Conservation (phyloP, 2,113 vertebrate genomes). For the Pyrgilauda ruficollis region DNA sequence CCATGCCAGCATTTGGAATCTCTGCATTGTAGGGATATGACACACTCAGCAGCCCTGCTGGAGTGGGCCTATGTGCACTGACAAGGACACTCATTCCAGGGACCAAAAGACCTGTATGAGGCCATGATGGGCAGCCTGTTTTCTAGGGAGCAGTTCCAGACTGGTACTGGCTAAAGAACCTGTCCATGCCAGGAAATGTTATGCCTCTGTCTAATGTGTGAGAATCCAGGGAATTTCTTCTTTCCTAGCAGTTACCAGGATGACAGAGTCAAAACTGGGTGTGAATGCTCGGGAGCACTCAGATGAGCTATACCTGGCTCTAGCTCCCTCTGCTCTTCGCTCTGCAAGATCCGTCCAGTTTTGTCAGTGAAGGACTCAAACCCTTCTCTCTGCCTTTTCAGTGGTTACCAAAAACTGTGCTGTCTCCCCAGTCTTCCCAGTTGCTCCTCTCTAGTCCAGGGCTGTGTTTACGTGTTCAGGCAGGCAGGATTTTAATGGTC, state of each 20-base stretch:
- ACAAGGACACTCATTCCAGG: not conserved
- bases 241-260: not conserved
- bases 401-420: not conserved
- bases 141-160: not conserved
- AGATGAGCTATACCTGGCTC: not conserved
- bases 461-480: not conserved
- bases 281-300: not conserved
- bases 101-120: not conserved
- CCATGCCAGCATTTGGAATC: not conserved
- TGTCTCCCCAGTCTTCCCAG: not conserved
- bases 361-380: not conserved
- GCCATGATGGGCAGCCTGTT: not conserved
- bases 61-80: rapidly evolving
- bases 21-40: rapidly evolving
- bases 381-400: not conserved
- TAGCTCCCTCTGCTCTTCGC: not conserved
- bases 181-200: not conserved
- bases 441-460: not conserved
- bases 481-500: not conserved
- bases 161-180: not conserved
- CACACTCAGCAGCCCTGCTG: rapidly evolving
- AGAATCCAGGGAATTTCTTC: not conserved
- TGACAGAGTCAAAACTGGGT: not conserved
- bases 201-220: not conserved
- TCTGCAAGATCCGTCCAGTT: not conserved